Conservation (phyloP, 2,888 invertebrate species). For the Amphipyra tragopoginis region DNA sequence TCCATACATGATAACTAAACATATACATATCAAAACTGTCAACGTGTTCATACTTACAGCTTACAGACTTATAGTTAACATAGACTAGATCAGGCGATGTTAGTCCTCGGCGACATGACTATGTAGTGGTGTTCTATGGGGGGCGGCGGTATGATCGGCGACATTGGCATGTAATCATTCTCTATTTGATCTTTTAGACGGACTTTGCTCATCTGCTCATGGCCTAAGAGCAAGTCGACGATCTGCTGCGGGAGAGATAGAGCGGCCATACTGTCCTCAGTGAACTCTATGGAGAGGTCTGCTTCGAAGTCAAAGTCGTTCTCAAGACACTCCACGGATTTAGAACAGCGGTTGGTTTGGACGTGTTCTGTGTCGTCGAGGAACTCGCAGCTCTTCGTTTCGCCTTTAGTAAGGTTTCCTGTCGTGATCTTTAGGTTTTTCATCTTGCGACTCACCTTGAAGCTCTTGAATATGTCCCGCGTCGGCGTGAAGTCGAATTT, state of each 20-base stretch:
- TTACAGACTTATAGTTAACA: slow-evolving; percentile 37
- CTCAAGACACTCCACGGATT: slow-evolving; percentile 83
- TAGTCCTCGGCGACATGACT: slow-evolving; percentile 82
- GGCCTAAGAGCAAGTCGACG: slow-evolving; percentile 78
- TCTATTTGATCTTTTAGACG: slow-evolving; percentile 71
- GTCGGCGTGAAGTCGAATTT: slow-evolving; percentile 87
- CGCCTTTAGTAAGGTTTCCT: slow-evolving; percentile 74
- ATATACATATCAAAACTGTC: slow-evolving; percentile 33
- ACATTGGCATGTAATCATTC: slow-evolving; percentile 84
- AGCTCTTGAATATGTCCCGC: slow-evolving; percentile 85
- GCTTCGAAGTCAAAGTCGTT: slow-evolving; percentile 72
- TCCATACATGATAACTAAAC: background rate
- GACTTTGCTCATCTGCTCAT: slow-evolving; percentile 70
- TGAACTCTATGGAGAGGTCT: slow-evolving; percentile 76
- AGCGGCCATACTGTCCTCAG: slow-evolving; percentile 73
- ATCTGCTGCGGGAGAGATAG: slow-evolving; percentile 81
- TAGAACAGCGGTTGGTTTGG: slow-evolving; percentile 75
- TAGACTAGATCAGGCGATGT: slow-evolving; percentile 73
- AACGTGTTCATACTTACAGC: slow-evolving; percentile 48
- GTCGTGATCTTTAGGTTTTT: slow-evolving; percentile 77
- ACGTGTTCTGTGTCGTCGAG: slow-evolving; percentile 79
- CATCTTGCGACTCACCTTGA: slow-evolving; percentile 83
- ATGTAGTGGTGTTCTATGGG: slow-evolving; percentile 82
- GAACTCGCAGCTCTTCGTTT: slow-evolving; percentile 86
- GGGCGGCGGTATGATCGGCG: slow-evolving; percentile 75